Evolutionary conservation across 2,797 vertebrate genomes (phyloP).

Genomic region (Coracias cyanogaster): DNA sequence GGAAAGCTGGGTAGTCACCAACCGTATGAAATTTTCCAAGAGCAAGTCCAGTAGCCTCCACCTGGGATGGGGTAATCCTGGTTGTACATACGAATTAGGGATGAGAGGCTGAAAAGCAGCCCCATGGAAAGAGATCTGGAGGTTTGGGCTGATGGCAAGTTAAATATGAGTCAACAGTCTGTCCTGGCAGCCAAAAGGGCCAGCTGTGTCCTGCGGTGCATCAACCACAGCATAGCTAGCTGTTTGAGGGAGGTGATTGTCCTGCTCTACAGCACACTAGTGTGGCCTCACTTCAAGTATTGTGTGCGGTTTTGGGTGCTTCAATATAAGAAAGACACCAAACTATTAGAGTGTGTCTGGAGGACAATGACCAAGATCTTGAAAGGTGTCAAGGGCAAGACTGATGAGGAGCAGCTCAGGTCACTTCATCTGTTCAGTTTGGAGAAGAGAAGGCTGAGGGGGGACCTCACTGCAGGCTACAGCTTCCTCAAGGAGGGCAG

Average conservation of each 20-base stretch:
- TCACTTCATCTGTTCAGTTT: neutral
- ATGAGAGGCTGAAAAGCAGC: neutral
- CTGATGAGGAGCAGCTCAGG: rapidly evolving
- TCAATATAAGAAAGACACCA: neutral
- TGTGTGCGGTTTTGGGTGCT: neutral
- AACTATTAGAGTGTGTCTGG: neutral
- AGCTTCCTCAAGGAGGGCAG: neutral
- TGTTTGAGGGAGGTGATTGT: neutral
- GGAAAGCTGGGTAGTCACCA: neutral
- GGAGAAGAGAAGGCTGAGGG: neutral
- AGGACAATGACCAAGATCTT: neutral
- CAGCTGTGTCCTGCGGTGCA: neutral
- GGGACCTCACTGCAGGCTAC: neutral
- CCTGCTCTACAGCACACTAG: no score
- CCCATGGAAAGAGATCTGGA: rapidly evolving
- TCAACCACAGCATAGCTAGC: neutral
- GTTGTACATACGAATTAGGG: neutral
- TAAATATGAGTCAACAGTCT: neutral
- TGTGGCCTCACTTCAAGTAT: neutral
- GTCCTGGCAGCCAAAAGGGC: neutral
- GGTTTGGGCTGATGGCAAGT: neutral
- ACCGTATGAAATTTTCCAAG: neutral
- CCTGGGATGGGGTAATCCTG: neutral
- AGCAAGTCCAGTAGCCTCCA: neutral
- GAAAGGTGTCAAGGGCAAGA: neutral